Conservation (phyloP, 2,797 vertebrate genomes). For the Poecilia picta region DNA sequence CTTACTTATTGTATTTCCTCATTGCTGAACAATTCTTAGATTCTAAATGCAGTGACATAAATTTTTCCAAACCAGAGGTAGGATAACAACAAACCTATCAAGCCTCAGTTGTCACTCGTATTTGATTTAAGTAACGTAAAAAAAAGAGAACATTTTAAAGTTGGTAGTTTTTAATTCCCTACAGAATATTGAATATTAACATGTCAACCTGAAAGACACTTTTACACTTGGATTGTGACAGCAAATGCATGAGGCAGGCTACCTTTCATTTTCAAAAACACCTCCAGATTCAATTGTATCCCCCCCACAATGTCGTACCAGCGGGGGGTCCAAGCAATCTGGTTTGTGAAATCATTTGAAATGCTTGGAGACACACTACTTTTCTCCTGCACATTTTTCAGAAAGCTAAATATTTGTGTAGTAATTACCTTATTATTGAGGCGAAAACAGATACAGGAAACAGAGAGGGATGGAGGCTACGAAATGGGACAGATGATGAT, state of each 20-base stretch:
- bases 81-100: conserved; percentile 6
- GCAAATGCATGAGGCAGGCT: conserved; percentile 18
- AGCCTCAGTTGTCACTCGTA: conserved; percentile 6
- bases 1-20: background rate
- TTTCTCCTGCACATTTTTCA: conserved; percentile 2
- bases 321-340: background rate
- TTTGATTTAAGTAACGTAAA: background rate
- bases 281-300: conserved; percentile 9
- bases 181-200: background rate
- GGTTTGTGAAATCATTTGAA: background rate
- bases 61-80: background rate
- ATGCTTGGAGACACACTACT: background rate
- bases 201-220: conserved; percentile 2
- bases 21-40: background rate
- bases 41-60: background rate
- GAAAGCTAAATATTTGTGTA: conserved; percentile 2
- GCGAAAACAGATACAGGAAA: conserved; percentile 12
- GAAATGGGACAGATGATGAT: background rate
- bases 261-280: conserved; percentile 1
- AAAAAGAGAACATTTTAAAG: background rate
- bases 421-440: conserved; percentile 28
- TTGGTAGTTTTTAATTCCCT: too few relatives aligned
- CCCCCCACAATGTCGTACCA: background rate
- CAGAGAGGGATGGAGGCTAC: conserved; percentile 18
- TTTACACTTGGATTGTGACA: conserved; percentile 22